These are phyloP conservation scores for Elgaria multicarinata DNA, from an alignment of 2,113 vertebrate species.

Conservation along the genomic window DNA sequence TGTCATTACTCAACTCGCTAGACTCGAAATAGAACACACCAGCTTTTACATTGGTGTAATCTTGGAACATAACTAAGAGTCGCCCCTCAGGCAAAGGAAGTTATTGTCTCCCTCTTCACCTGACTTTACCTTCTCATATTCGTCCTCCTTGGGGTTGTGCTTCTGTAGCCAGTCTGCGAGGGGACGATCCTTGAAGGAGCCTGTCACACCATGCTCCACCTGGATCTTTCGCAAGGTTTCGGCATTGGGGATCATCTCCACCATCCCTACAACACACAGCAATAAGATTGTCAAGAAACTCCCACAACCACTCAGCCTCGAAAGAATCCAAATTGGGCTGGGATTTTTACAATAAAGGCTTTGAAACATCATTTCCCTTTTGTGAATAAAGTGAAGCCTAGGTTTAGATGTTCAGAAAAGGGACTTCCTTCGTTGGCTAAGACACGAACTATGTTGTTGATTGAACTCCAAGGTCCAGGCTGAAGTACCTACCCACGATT, in stretches of 20 bases:
- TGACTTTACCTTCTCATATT: conserved; percentile 91
- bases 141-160: conserved; percentile 91
- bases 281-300: neutral
- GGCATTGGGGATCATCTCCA: conserved; percentile 96
- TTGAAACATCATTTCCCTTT: neutral
- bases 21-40: neutral
- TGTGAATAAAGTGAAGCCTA: neutral
- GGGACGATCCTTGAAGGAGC: conserved; percentile 94
- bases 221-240: conserved; percentile 98
- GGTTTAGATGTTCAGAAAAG: neutral
- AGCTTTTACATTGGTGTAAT: neutral
- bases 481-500: neutral
- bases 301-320: no score
- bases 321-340: neutral
- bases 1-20: neutral
- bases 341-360: neutral
- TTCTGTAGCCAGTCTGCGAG: conserved; percentile 97
- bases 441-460: neutral
- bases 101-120: neutral
- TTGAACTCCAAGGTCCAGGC: neutral
- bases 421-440: neutral
- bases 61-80: neutral
- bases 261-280: conserved; percentile 86
- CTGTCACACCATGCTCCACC: conserved; percentile 95
- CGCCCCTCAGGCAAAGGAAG: neutral